phyloP scores from a whole-genome alignment of 2,113 vertebrate genomes.

The Etheostoma cragini region DNA sequence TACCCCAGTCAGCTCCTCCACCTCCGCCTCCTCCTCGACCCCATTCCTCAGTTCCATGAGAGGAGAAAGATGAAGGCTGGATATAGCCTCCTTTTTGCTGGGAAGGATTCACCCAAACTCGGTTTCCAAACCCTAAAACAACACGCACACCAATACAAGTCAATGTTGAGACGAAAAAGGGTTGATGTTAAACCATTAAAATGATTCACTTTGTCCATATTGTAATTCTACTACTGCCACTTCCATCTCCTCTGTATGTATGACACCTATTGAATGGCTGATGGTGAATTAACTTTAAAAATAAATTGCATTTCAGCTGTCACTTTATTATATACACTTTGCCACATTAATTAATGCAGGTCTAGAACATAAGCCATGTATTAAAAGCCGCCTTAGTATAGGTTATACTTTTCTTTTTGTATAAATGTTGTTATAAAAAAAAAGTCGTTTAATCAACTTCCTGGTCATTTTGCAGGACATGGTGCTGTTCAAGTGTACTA shows the following conservation, averaged over 20 bases:
- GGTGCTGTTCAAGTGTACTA: not conserved
- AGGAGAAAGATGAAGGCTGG: constrained; percentile 88
- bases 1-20: constrained; percentile 40
- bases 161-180: not conserved
- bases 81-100: constrained; percentile 83
- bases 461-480: not conserved
- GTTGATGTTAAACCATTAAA: not conserved
- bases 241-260: not conserved
- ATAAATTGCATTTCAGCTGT: too few species aligned
- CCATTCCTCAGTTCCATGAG: constrained; percentile 56
- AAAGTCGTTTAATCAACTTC: not conserved
- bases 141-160: not conserved
- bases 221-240: not conserved
- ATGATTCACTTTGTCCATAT: not conserved
- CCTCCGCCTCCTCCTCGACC: not conserved
- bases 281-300: too few species aligned
- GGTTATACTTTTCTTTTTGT: too few species aligned
- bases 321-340: too few species aligned
- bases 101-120: constrained; percentile 86
- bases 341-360: too few species aligned
- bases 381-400: too few species aligned
- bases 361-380: too few species aligned
- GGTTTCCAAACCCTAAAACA: constrained; percentile 80
- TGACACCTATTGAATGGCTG: not conserved
- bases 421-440: too few species aligned